Base-by-base conservation (phyloP, 2,113 vertebrate genomes). In the Mus pahari region DNA sequence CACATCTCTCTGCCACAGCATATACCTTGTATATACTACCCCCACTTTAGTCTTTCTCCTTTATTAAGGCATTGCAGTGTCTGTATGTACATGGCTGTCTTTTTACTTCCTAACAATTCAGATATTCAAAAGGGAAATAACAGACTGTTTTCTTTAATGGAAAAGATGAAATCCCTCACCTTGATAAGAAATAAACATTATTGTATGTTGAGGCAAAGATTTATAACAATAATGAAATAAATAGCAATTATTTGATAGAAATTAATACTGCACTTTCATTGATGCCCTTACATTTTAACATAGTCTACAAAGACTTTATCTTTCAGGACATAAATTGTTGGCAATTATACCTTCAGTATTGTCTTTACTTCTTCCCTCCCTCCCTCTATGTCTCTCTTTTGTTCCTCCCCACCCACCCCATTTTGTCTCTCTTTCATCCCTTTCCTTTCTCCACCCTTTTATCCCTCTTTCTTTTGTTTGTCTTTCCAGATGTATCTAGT, bases 321-420 rank as follows among this genome's bases (percentile, higher is more conserved):
- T 89, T 7, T 28, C 28, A 68, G 39, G 5, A 93, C 8, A 71
- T 5, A 73, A 71, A 73, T 22, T 39, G 1, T 73, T 94, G n/a
- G 6, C 4, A 81, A 53, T 88, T 92, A 0, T 36, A 55, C 55
- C 2, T 39, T 31, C 2, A 39, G 36, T 10, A 16, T 22, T 12
- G 2, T 64, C 33, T 9, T 53, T 14, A 4, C 11, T 45, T 64
- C 28, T 5, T 12, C 6, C 20, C 9, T 4, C 28, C 8, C 2
- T 17, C 12, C 7, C 0, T 50, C 28, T 9, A 31, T 28, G 36
- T 4, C 1, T 26, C 1, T 6, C 1, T 11, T 33, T 11, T 7
- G 12, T 73, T 1, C 42, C 2, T n/a, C 2, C 7, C 48, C 48
- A 48, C 9, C 8, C 7, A 16, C 5, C 0, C 11, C 4, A 1